phyloP scores from a whole-genome alignment of 2,113 vertebrate species.

The Pithys albifrons region DNA sequence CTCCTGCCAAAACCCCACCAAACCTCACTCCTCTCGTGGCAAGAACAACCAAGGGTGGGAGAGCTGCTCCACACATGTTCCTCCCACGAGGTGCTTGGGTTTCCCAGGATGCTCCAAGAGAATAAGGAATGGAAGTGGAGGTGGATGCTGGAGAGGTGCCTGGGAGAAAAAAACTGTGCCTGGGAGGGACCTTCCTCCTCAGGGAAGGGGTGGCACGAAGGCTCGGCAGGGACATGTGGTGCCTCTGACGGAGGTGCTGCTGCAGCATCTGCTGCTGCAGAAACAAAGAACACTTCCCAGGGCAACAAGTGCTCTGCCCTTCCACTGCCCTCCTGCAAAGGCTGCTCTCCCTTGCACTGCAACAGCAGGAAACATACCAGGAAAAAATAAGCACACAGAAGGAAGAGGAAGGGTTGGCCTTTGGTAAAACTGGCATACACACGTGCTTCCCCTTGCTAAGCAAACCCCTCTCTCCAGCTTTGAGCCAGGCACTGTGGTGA shows the following conservation, averaged over 20 bases:
- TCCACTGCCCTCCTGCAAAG: not conserved
- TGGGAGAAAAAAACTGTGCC: not conserved
- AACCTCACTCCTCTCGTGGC: rapidly evolving
- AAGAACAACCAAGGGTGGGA: rapidly evolving
- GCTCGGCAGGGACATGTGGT: not conserved
- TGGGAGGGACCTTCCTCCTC: not conserved
- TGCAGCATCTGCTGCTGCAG: not conserved
- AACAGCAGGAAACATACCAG: not conserved
- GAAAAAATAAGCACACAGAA: not conserved
- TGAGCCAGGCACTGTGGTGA: not conserved
- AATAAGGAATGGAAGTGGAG: not conserved
- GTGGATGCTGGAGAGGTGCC: not conserved
- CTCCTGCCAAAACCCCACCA: not conserved
- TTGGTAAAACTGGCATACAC: not conserved
- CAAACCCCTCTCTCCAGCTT: not conserved
- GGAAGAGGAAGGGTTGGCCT: not conserved
- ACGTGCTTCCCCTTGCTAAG: not conserved
- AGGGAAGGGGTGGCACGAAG: not conserved
- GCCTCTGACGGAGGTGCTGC: not conserved
- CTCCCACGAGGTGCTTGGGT: rapidly evolving
- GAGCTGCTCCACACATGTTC: rapidly evolving
- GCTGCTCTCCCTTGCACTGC: not conserved
- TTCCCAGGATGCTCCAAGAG: rapidly evolving
- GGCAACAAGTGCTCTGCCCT: not conserved
- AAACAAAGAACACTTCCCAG: not conserved